Percentiles rank a stretch among this genome's conserved stretches.
phyloP scores from a whole-genome alignment of 2,113 vertebrate genomes.

The Naja naja region DNA sequence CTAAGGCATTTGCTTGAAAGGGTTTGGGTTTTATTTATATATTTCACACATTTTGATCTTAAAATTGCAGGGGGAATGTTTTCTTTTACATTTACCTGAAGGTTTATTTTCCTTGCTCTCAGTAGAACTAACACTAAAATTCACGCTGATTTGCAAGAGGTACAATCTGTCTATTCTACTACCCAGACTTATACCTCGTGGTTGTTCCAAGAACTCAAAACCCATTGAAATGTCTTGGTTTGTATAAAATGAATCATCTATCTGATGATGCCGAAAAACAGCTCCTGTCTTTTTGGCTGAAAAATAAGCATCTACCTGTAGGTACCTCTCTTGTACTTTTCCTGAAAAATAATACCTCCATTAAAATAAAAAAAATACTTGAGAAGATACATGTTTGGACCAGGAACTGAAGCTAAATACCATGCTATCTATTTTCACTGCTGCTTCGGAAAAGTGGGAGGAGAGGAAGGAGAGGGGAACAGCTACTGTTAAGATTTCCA shows the following conservation, averaged over 20 bases:
- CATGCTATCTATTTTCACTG: constrained; percentile 47
- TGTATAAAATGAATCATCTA: constrained; percentile 35
- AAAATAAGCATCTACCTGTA: constrained; percentile 31
- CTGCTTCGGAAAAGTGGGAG: constrained; percentile 23
- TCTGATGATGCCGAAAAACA: constrained; percentile 36
- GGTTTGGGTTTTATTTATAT: constrained; percentile 26
- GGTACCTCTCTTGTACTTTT: constrained; percentile 3
- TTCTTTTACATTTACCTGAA: constrained; percentile 23
- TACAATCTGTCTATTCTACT: background rate
- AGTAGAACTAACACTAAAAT: background rate
- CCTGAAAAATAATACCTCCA: constrained; percentile 17
- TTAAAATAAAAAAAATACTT: constrained; percentile 20
- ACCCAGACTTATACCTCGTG: background rate
- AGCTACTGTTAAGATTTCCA: constrained; percentile 62
- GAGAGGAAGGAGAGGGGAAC: constrained; percentile 16
- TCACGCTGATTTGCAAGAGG: constrained; percentile 11
- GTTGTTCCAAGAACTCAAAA: constrained; percentile 10
- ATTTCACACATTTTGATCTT: constrained; percentile 6
- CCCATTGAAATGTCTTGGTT: constrained; percentile 21
- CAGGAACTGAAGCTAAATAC: constrained; percentile 48
- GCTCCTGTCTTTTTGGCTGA: constrained; percentile 32
- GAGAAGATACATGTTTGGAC: constrained; percentile 50
- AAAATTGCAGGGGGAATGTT: background rate
- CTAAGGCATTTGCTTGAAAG: constrained; percentile 15
- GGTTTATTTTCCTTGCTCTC: constrained; percentile 30